Evolutionary conservation across 2,888 invertebrate species (phyloP), one percentile per base, ranked within the genome.

Genomic region (Drosophila lacicola): DNA sequence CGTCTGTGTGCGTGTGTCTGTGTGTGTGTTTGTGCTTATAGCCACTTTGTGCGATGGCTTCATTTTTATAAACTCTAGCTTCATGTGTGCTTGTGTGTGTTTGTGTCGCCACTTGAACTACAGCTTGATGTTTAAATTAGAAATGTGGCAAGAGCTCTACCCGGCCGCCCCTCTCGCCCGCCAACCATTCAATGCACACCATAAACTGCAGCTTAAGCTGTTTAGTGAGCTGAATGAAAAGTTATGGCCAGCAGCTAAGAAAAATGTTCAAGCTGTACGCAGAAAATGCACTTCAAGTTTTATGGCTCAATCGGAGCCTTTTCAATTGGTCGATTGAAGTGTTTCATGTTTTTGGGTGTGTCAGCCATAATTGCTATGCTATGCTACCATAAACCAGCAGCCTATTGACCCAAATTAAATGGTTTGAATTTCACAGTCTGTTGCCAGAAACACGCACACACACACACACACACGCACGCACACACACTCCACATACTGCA

Each of bases 41-140:
- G 76, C 70, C 83, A 77, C 88, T 83, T 85, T 77, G 51, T 70
- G 71, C 57, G 63, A 78, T 82, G 81, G 72, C 78, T 83, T 88
- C 78, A 83, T 86, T 88, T 82, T 67, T 69, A 65, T 70, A 74
- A 77, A 76, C 65, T 63, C 46, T 34, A 76, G 57, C n/a, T 55
- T 21, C 13, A n/a, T 2, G 29, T 29, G 29, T 25, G 25, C 2
- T 1, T 25, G 25, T 29, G 29, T 29, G 29, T 29, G 8, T 29
- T 0, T 29, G 25, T 29, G 29, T 29, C 29, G 29, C 29, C 29
- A 29, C 29, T 29, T 29, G 45, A 64, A 39, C 46, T 58, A 56
- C 42, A 64, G 54, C 51, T 60, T 68, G 72, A 78, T 56, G 64
- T 56, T 62, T 72, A 80, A 80, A 78, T 76, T 72, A 76, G 64